Evolutionary conservation across 2,113 vertebrate genomes (phyloP).

Genomic region (Mungos mungo): DNA sequence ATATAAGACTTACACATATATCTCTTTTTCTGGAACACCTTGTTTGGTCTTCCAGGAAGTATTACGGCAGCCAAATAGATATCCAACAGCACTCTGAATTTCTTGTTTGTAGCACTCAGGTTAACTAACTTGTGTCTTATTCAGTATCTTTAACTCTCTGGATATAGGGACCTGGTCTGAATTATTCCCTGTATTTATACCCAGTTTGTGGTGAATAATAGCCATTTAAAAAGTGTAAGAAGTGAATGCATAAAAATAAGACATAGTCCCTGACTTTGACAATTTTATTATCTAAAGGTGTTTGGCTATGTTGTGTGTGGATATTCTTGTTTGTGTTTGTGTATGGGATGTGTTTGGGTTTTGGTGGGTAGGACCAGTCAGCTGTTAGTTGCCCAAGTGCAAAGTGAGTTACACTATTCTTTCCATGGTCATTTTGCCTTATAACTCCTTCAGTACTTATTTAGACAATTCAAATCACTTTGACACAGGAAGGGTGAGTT

Average conservation of each 20-base stretch:
- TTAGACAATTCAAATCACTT: neutral
- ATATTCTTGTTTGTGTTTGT: neutral
- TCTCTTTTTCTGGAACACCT: neutral
- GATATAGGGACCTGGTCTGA: neutral
- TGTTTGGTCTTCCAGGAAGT: neutral
- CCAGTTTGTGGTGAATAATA: neutral
- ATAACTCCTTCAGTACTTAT: neutral
- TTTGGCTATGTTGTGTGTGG: neutral
- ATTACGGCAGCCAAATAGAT: neutral
- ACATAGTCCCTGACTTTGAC: neutral
- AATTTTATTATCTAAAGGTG: neutral
- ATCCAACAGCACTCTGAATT: neutral
- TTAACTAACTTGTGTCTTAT: neutral
- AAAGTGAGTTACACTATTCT: neutral
- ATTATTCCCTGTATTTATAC: neutral
- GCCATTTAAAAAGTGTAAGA: conserved; percentile 2
- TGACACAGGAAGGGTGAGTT: neutral
- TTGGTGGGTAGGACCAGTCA: neutral
- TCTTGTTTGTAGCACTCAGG: neutral
- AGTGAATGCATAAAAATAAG: neutral
- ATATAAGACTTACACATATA: neutral
- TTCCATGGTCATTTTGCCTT: neutral
- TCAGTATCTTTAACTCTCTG: neutral
- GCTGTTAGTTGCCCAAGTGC: neutral
- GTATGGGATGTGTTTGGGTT: neutral